phyloP scores from a whole-genome alignment of 2,888 invertebrate genomes.

The Cotesia congregata region DNA sequence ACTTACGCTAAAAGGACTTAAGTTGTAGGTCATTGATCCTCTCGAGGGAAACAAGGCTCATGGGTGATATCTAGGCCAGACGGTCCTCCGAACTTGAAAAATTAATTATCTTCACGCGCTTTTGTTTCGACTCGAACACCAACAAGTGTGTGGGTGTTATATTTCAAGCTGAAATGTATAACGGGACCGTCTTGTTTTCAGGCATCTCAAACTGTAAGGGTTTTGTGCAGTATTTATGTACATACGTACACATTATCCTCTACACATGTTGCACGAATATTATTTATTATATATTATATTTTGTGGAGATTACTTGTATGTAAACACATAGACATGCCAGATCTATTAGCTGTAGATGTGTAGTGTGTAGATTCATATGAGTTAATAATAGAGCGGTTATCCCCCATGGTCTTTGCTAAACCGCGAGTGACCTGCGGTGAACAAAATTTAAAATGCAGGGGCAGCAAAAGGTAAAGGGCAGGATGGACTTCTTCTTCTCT shows the following conservation, averaged over 20 bases:
- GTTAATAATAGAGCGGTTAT: constrained; percentile 29
- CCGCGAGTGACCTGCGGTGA: constrained; percentile 14
- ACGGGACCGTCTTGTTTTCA: constrained; percentile 16
- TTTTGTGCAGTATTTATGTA: constrained; percentile 18
- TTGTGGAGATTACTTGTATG: not conserved
- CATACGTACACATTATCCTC: no score
- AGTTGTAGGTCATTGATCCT: constrained; percentile 30
- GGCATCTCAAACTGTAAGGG: constrained; percentile 3
- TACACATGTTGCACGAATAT: no score
- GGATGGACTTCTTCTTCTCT: no score
- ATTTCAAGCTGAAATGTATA: constrained; percentile 8
- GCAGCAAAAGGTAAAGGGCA: constrained; percentile 12
- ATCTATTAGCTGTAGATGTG: not conserved
- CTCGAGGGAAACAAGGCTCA: constrained; percentile 17
- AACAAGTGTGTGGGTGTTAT: constrained; percentile 31
- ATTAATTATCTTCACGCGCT: constrained; percentile 40
- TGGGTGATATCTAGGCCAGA: constrained; percentile 39
- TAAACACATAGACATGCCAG: not conserved
- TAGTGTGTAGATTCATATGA: not conserved
- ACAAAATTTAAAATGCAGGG: constrained; percentile 11
- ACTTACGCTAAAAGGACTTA: not conserved
- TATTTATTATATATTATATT: no score
- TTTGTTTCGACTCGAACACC: constrained; percentile 36
- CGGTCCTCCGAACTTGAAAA: constrained; percentile 36
- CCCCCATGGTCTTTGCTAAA: not conserved